A percentile compares a stretch with the other conserved stretches of the same genome.
These are phyloP conservation scores for Drosophila mettleri DNA, from an alignment of 2,888 invertebrate genomes.

Conservation along the genomic window DNA sequence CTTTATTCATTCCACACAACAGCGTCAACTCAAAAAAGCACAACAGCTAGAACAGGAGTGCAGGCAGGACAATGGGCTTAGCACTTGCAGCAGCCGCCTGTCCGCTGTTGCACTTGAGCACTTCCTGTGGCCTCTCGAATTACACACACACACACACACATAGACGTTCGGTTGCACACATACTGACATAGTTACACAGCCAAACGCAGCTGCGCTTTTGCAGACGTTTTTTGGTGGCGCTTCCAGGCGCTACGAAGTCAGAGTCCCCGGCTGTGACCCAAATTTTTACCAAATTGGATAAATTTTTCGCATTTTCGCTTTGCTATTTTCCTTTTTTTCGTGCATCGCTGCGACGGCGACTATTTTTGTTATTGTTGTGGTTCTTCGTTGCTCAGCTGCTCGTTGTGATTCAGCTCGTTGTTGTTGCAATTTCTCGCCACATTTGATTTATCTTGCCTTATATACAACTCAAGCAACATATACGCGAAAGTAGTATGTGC, in stretches of 20 bases:
- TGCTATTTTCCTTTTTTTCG: conserved; percentile 36
- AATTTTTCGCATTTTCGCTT: conserved; percentile 82
- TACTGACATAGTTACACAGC: conserved; percentile 29
- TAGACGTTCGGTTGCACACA: conserved; percentile 18
- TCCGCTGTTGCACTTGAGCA: conserved; percentile 73
- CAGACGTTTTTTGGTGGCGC: conserved; percentile 60
- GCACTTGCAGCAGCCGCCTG: conserved; percentile 59
- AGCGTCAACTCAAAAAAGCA: conserved; percentile 6
- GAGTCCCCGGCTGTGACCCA: conserved; percentile 76
- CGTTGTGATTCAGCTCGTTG: conserved; percentile 36
- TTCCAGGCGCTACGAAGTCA: conserved; percentile 53
- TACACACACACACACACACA: conserved; percentile 19
- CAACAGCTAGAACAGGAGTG: conserved; percentile 29
- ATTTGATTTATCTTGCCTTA: conserved; percentile 82
- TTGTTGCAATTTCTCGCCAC: conserved; percentile 82
- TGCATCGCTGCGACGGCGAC: conserved; percentile 48
- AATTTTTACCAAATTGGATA: conserved; percentile 84
- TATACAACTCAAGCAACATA: conserved; percentile 66
- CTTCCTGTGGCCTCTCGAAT: conserved; percentile 62
- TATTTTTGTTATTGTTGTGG: conserved; percentile 34
- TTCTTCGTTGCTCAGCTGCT: conserved; percentile 20
- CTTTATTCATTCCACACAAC: conserved; percentile 42
- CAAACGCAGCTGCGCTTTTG: conserved; percentile 74
- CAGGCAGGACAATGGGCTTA: conserved; percentile 68
- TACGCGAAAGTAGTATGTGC: conserved; percentile 41